Evolutionary conservation across 2,888 invertebrate species (phyloP), one percentile per base, ranked within the genome.

Genomic region (Silvanus unidentatus): DNA sequence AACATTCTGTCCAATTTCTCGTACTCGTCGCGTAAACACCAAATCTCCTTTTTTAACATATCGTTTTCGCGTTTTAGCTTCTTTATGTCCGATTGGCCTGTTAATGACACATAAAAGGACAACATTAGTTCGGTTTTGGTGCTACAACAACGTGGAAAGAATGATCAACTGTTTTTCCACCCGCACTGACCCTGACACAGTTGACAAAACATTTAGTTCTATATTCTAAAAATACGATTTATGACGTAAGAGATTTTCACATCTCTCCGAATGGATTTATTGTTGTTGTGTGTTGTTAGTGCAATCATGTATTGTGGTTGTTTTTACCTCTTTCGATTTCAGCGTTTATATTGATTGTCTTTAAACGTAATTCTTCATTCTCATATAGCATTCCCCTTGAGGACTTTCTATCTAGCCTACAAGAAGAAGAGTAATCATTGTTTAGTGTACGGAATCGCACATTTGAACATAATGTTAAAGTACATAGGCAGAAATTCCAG

Each of bases 301-400:
- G 3, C 22, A 22, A 22, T n/a, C n/a, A n/a, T n/a, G n/a, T n/a
- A n/a, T n/a, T n/a, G n/a, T n/a, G n/a, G n/a, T n/a, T n/a, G n/a
- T n/a, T n/a, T 54, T 51, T 76, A 89, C 90, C 90, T 80, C 88
- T 79, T 73, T 93, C 93, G 40, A 93, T 89, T 77, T 92, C 92
- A 45, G 91, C 92, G 70, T 91, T 92, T 66, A 92, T 92, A 65
- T 91, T 89, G 69, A 92, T 91, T 28, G 92, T 92, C 62, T 91
- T 81, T 66, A 92, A 74, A 56, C 93, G 77, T 42, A 93, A 76
- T 71, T 92, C 93, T 68, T 93, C 93, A 78, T 93, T 93, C 75
- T 93, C 93, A 76, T 88, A 92, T 59, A 92, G 84, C 90, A 92
- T 92, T 54, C 92, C 92, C 69, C 92, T 84, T 53, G 91, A 90